Percentiles rank a stretch among this genome's conserved stretches.
These are phyloP conservation scores for Dicrostonyx torquatus DNA, from an alignment of 2,797 vertebrate genomes.

Conservation along the genomic window DNA sequence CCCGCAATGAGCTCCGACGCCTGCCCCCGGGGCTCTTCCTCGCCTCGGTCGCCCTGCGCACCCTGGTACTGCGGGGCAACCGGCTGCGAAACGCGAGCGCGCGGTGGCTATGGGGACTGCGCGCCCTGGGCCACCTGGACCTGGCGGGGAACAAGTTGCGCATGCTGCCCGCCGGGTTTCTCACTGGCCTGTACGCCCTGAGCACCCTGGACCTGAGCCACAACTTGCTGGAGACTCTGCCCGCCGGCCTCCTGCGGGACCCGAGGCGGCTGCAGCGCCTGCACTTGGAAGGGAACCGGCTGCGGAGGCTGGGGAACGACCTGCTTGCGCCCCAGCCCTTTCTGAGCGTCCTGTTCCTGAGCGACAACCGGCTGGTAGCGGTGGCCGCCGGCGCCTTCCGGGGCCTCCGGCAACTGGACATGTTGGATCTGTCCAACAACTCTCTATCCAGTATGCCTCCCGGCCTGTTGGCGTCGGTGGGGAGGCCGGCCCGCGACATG, in stretches of 20 bases:
- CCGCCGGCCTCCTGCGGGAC: slow-evolving; percentile 55
- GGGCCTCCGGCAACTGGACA: slow-evolving; percentile 11
- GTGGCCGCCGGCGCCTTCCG: neutral
- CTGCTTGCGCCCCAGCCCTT: slow-evolving; percentile 16
- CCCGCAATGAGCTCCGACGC: slow-evolving; percentile 62
- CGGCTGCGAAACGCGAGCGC: neutral
- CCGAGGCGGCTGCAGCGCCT: slow-evolving; percentile 58
- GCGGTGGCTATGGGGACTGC: slow-evolving; percentile 55
- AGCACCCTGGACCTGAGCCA: slow-evolving; percentile 70
- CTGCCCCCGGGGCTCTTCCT: slow-evolving; percentile 61
- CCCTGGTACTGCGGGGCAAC: slow-evolving; percentile 79
- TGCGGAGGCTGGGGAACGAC: accelerated
- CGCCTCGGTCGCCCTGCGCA: neutral
- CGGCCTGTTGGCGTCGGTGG: slow-evolving; percentile 58
- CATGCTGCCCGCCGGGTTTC: neutral
- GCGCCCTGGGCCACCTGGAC: slow-evolving; percentile 55
- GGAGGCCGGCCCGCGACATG: neutral
- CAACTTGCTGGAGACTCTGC: slow-evolving; percentile 74
- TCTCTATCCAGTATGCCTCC: slow-evolving; percentile 46
- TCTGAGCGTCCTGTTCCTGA: slow-evolving; percentile 80
- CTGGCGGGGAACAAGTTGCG: slow-evolving; percentile 72
- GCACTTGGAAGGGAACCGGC: slow-evolving; percentile 72
- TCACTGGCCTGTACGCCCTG: slow-evolving; percentile 56
- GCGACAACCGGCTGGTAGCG: slow-evolving; percentile 23
- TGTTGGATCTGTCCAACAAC: slow-evolving; percentile 82